Conservation (phyloP, 2,888 invertebrate species). For the Campoplex nolae region DNA sequence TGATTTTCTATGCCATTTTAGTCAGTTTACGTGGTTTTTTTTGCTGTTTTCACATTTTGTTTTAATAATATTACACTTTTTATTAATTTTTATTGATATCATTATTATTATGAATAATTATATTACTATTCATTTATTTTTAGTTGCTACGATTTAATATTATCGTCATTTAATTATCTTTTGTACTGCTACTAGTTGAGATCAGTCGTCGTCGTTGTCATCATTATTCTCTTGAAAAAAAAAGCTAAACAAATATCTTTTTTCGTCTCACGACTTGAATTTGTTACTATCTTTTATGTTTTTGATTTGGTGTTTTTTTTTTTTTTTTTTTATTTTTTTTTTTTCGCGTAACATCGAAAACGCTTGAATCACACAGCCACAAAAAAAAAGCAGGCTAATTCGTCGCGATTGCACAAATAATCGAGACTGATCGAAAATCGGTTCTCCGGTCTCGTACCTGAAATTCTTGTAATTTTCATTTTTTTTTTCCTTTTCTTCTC, state of each 20-base stretch:
- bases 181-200: constrained; percentile 53
- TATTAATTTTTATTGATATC: constrained; percentile 61
- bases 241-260: constrained; percentile 25
- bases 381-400: constrained; percentile 22
- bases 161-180: constrained; percentile 54
- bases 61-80: constrained; percentile 62
- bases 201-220: constrained; percentile 66
- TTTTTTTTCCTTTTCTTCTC: constrained; percentile 24
- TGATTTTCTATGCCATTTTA: constrained; percentile 81
- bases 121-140: constrained; percentile 49
- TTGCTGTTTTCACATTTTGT: constrained; percentile 64
- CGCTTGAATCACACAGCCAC: constrained; percentile 24
- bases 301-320: too few relatives aligned
- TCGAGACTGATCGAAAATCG: constrained; percentile 57
- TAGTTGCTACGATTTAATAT: constrained; percentile 63
- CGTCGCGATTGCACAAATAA: constrained; percentile 59
- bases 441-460: constrained; percentile 71
- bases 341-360: constrained; percentile 33
- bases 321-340: background rate
- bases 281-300: constrained; percentile 10
- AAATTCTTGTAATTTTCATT: constrained; percentile 49
- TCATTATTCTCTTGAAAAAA: constrained; percentile 62
- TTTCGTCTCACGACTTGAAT: constrained; percentile 44
- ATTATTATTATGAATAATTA: constrained; percentile 40
- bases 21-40: constrained; percentile 75